Evolutionary conservation across 2,113 vertebrate genomes (phyloP), one percentile per base, ranked within the genome.

Genomic region (Lasiurus cinereus): DNA sequence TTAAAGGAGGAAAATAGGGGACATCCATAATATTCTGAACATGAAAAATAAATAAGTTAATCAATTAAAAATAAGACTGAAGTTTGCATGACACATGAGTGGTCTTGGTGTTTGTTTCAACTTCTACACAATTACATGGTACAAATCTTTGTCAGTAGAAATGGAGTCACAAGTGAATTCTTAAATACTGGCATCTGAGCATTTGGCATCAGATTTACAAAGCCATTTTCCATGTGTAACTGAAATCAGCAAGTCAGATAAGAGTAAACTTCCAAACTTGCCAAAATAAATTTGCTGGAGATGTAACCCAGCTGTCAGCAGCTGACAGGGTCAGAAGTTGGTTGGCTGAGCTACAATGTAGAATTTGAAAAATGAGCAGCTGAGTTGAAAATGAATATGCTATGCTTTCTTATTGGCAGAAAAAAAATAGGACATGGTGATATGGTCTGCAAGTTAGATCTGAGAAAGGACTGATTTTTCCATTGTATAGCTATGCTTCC

Each of bases 361-460:
- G 50, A 95, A 95, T 88, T 48, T 96, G 94, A 96, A 74, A 96
- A 93, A 70, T 90, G 85, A 97, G 79, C 64, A 89, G 89, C 56
- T 83, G 96, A 87, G 56, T 76, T 94, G 94, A 92, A 96, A 95
- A 88, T 95, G 89, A 95, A 85, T 95, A 94, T 39, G 19, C 29
- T 82, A n/a, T 94, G 83, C 31, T 83, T 84, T 79, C 86, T 88
- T 74, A 95, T 78, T 86, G 15, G 15, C 31, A 27, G 64, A 91
- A 70, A 96, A 18, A 19, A 46, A 50, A 70, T 29, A 36, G 86
- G 64, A 94, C 74, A 91, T 59, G 48, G 24, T 93, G 62, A 78
- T 88, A 56, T n/a, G 91, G 29, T 62, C 50, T 24, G 56, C 15
- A 91, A 93, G 69, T 91, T 24, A 74, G 50, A 92, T 80, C 27